These are phyloP conservation scores for Hemibagrus wyckioides DNA, from an alignment of 2,113 vertebrate species.

Conservation along the genomic window DNA sequence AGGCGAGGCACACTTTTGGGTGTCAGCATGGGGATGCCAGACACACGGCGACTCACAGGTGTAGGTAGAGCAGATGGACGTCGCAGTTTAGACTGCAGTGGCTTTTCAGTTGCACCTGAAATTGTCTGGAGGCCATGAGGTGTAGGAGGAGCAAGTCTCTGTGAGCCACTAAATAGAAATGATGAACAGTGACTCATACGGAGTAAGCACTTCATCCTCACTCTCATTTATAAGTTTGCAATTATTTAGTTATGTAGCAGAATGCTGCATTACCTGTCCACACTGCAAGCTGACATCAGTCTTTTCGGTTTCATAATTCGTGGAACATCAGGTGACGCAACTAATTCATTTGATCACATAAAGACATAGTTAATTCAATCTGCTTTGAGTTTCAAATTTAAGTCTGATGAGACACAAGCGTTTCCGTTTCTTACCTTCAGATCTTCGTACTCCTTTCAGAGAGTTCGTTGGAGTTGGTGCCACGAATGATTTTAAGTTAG, in stretches of 20 bases:
- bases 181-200: neutral
- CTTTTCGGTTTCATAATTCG: slow-evolving; percentile 65
- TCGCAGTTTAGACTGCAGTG: slow-evolving; percentile 64
- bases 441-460: slow-evolving; percentile 25
- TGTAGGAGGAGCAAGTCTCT: slow-evolving; percentile 59
- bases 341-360: slow-evolving; percentile 16
- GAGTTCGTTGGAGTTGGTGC: slow-evolving; percentile 52
- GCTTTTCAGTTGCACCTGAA: slow-evolving; percentile 41
- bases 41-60: slow-evolving; percentile 67
- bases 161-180: slow-evolving; percentile 60
- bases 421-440: slow-evolving; percentile 60
- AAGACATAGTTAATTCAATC: neutral
- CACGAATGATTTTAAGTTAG: slow-evolving; percentile 55
- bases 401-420: neutral
- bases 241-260: neutral
- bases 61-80: slow-evolving; percentile 79
- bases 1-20: slow-evolving; percentile 63
- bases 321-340: slow-evolving; percentile 62
- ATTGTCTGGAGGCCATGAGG: slow-evolving; percentile 56
- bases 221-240: neutral
- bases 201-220: neutral
- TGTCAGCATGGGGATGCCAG: slow-evolving; percentile 65
- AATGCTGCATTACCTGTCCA: slow-evolving; percentile 74
- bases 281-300: slow-evolving; percentile 60
- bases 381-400: neutral